Base-by-base conservation (phyloP, 37 sponge, comb jelly and placozoan species). In the Chondrilla cf. caribensis region DNA sequence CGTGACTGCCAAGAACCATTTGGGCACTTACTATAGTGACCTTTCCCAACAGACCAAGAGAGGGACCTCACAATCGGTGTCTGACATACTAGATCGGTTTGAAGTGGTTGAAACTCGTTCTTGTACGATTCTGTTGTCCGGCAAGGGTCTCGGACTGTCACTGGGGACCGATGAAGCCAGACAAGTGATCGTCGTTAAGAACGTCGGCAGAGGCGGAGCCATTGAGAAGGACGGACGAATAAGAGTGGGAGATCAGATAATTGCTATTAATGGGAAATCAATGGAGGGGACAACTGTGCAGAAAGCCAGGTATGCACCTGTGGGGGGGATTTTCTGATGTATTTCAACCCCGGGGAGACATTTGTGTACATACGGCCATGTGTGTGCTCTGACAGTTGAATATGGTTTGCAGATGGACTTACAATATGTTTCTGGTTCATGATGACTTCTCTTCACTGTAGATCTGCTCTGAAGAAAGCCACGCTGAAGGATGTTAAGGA, bases 161-260 rank as follows among this genome's bases (percentile, higher is more conserved):
- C 38, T 93, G 3, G 41, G 81, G 3, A 38, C 43, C 0, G 92
- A 88, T 78, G 81, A 67, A 3, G 81, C 79, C 25, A 82, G 41
- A 18, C 57, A 47, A 40, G 77, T 84, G 51, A 37, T 90, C 7
- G 54, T 90, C 28, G 93, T 95, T 32, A 95, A 91, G 80, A 82
- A 51, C 11, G 81, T 95, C 11, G 35, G 54, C 31, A 78, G 75
- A 24, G 82, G 78, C 41, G 84, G 88, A 32, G 90, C 90, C 2
- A 77, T 89, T 0, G 89, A 77, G 6, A 78, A 54, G 44, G 95
- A 95, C 41, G 90, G 94, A 18, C 70, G 95, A 18, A 88, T 95
- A 29, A 39, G 90, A 64, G 87, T 86, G 0, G 95, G 95, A 0
- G 95, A 95, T 65, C 40, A 84, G 26, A 95, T 95, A n/a, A 58